These are phyloP conservation scores for Sebastes nivosus DNA, from an alignment of 2,797 vertebrate genomes.

Conservation along the genomic window DNA sequence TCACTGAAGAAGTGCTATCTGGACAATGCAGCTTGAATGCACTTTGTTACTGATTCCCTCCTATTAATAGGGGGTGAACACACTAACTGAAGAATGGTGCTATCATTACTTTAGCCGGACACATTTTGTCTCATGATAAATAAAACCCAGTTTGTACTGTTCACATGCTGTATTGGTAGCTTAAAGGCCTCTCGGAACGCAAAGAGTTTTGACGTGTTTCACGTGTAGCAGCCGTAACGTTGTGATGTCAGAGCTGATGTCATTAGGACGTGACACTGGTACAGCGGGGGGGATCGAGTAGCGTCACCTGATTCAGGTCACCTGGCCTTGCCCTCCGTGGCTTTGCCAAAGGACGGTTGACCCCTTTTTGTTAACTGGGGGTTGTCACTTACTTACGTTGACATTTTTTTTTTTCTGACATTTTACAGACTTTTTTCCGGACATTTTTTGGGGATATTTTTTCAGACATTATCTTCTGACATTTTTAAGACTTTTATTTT, in stretches of 20 bases:
- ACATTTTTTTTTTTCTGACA: too few species aligned
- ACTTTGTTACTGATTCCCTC: slow-evolving; percentile 72
- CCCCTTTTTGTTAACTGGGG: slow-evolving; percentile 19
- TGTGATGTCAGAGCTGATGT: slow-evolving; percentile 80
- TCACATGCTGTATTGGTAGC: slow-evolving; percentile 74
- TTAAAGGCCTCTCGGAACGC: slow-evolving; percentile 29
- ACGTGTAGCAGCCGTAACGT: slow-evolving; percentile 76
- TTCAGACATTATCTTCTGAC: too few species aligned
- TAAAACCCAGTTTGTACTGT: slow-evolving; percentile 58
- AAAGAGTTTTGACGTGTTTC: slow-evolving; percentile 50
- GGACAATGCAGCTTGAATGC: slow-evolving; percentile 77
- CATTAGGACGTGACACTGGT: slow-evolving; percentile 61
- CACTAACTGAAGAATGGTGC: slow-evolving; percentile 79
- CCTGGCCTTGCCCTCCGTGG: slow-evolving; percentile 47
- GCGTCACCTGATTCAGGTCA: slow-evolving; percentile 62
- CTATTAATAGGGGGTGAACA: slow-evolving; percentile 26
- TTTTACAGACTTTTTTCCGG: fast-evolving
- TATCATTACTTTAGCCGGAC: slow-evolving; percentile 67
- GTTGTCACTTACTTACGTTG: slow-evolving; percentile 74
- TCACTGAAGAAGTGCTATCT: slow-evolving; percentile 65
- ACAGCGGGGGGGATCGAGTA: slow-evolving; percentile 22
- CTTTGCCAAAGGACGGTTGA: slow-evolving; percentile 79
- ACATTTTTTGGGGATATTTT: too few species aligned
- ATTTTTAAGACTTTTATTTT: too few species aligned
- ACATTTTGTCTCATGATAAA: slow-evolving; percentile 34